Evolutionary conservation across 1,140 invertebrate species (phyloP).

Genomic region (Drosophila grimshawi): DNA sequence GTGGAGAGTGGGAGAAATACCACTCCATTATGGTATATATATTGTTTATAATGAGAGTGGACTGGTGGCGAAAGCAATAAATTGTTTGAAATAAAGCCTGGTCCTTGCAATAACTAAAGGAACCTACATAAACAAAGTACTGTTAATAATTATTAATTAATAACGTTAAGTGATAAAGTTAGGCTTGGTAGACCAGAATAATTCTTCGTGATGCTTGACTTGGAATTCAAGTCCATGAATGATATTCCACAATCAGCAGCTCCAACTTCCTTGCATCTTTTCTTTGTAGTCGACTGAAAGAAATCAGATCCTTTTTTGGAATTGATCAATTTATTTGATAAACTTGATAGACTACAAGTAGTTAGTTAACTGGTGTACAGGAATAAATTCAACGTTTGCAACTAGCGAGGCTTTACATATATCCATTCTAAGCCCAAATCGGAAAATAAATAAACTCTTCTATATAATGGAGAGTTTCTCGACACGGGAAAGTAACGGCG

Average conservation of each 20-base stretch:
- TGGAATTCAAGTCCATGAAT: no score
- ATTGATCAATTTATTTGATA: constrained; percentile 50
- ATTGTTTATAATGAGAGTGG: constrained; percentile 27
- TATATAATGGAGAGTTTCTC: constrained; percentile 80
- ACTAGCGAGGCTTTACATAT: constrained; percentile 28
- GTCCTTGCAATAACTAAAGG: constrained; percentile 53
- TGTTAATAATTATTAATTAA: not conserved
- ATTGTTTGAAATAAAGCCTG: constrained; percentile 68
- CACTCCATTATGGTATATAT: constrained; percentile 4
- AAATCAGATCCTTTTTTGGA: not conserved
- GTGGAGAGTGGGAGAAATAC: constrained; percentile 17
- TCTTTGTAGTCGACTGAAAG: no score
- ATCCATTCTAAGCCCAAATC: not conserved
- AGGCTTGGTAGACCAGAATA: no score
- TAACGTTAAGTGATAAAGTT: no score
- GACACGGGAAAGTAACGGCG: constrained; percentile 72
- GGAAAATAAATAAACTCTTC: not conserved
- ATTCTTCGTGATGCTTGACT: no score
- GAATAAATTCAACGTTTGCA: constrained; percentile 67
- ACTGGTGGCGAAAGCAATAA: constrained; percentile 60
- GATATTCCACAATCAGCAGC: no score
- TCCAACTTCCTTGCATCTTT: no score
- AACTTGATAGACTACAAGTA: constrained; percentile 28
- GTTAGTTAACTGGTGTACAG: constrained; percentile 64
- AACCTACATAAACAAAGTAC: constrained; percentile 17